Evolutionary conservation across 1,140 invertebrate species (phyloP), one percentile per base, ranked within the genome.

Genomic region (Trichonephila clavipes): DNA sequence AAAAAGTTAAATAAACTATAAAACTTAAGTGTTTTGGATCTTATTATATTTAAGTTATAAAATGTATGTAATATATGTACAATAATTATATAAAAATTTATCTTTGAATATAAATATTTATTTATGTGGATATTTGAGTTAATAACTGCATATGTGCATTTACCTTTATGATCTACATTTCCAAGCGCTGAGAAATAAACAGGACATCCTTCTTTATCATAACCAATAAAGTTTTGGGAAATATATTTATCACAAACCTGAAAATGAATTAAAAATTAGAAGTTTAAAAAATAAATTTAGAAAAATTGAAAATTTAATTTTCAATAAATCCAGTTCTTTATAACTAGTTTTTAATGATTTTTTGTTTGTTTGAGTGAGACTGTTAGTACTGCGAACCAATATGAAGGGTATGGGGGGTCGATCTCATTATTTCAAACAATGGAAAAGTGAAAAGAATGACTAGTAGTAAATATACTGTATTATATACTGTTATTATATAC

Each of bases 161-260:
- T 51, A 83, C 82, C 82, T 83, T n/a, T 58, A 14, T 19, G n/a
- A 21, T 83, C 82, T 59, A 44, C 16, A 24, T 59, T 51, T 12
- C 82, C 82, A 58, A 83, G 24, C 7, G 40, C 82, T 14, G 51
- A 59, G 0, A 58, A 21, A 51, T 59, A 58, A 2, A 83, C 19
- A 16, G 51, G 19, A 6, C 82, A n/a, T 14, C 82, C 82, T 59
- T 83, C 51, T n/a, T 83, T 83, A 59, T 83, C 82, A 83, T 59
- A 83, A n/a, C 51, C 82, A 51, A 83, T 21, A 24, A 83, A 83
- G 2, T 59, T 83, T 18, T 83, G 40, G 5, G 82, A 59, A 3
- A 59, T 19, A 59, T 83, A 83, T 59, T 83, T 83, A 18, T 58
- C 51, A 2, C 40, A 59, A 2, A 83, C 82, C 82, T 83, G 14